Percentiles rank a stretch among this genome's conserved stretches.
These are phyloP conservation scores for Dipodomys ordii DNA, from an alignment of 2,113 vertebrate species.

Conservation along the genomic window DNA sequence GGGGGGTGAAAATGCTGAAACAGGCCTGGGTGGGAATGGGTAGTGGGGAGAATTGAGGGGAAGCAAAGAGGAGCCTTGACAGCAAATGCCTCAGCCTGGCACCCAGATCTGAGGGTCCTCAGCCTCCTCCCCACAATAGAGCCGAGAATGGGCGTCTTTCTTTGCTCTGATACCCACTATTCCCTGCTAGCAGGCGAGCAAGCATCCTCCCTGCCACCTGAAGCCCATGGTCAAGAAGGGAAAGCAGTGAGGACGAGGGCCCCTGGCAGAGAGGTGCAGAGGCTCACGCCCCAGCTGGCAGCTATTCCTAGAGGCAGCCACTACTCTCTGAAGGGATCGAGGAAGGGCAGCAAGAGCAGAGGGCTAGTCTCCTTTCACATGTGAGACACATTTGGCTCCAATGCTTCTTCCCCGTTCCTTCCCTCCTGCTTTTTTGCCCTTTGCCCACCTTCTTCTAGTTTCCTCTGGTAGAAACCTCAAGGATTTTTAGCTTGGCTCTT, in stretches of 20 bases:
- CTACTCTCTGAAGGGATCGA: constrained; percentile 24
- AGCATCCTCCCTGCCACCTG: not conserved
- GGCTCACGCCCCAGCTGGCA: constrained; percentile 10
- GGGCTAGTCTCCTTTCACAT: not conserved
- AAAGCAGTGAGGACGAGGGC: constrained; percentile 44
- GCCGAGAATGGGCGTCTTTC: constrained; percentile 66
- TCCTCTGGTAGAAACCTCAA: constrained; percentile 50
- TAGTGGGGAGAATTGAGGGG: not conserved
- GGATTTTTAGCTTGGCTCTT: constrained; percentile 66
- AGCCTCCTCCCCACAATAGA: constrained; percentile 49
- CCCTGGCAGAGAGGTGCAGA: constrained; percentile 42
- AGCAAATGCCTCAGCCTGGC: constrained; percentile 9
- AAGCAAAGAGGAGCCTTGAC: not conserved
- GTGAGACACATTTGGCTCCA: not conserved
- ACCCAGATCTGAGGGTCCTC: constrained; percentile 46
- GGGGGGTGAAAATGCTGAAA: constrained; percentile 58
- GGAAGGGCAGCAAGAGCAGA: not conserved
- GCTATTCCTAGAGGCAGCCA: constrained; percentile 15
- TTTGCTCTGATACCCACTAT: constrained; percentile 39
- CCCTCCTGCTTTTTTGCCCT: constrained; percentile 35
- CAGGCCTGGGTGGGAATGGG: constrained; percentile 39
- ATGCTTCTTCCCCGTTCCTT: not conserved
- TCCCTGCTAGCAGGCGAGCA: constrained; percentile 29
- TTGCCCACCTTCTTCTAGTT: constrained; percentile 29
- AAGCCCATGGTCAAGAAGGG: constrained; percentile 55